These are phyloP conservation scores for Takifugu rubripes DNA, from an alignment of 2,797 vertebrate genomes.

Conservation along the genomic window DNA sequence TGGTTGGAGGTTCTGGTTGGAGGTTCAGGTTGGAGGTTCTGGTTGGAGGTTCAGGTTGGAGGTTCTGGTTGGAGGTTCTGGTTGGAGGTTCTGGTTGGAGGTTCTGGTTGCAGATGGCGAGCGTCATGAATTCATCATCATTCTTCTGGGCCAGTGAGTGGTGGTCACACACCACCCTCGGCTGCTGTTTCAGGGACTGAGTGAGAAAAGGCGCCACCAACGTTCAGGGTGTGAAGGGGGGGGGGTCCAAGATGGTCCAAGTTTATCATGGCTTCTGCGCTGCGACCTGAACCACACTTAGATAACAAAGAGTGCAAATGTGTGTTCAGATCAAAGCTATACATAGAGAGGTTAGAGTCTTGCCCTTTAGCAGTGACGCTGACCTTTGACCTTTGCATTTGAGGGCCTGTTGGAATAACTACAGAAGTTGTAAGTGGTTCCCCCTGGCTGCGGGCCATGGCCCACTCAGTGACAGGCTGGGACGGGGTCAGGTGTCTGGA, in stretches of 20 bases:
- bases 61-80: too few species aligned
- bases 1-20: conserved; percentile 26
- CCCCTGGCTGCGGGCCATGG: conserved; percentile 23
- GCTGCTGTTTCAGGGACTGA: conserved; percentile 56
- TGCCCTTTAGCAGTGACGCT: conserved; percentile 32
- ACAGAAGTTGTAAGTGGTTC: conserved; percentile 31
- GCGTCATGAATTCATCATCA: conserved; percentile 53
- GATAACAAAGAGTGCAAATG: conserved; percentile 24
- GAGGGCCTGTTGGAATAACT: conserved; percentile 44
- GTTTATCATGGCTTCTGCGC: too few species aligned
- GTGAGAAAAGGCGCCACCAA: conserved; percentile 50
- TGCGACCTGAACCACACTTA: conserved; percentile 4
- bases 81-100: conserved; percentile 33
- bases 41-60: too few species aligned
- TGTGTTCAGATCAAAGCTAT: conserved; percentile 9
- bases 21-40: conserved; percentile 49
- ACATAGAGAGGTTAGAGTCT: conserved; percentile 17
- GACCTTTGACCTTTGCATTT: conserved; percentile 49
- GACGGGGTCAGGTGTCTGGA: neutral
- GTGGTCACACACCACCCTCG: conserved; percentile 47
- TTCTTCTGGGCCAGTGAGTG: conserved; percentile 58
- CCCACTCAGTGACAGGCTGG: conserved; percentile 26
- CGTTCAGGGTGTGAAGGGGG: conserved; percentile 45
- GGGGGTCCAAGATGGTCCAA: neutral
- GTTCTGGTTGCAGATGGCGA: conserved; percentile 60